Percentiles rank a stretch among this genome's conserved stretches.
phyloP scores from a whole-genome alignment of 2,797 vertebrate species.

The Tympanoctomys barrerae region DNA sequence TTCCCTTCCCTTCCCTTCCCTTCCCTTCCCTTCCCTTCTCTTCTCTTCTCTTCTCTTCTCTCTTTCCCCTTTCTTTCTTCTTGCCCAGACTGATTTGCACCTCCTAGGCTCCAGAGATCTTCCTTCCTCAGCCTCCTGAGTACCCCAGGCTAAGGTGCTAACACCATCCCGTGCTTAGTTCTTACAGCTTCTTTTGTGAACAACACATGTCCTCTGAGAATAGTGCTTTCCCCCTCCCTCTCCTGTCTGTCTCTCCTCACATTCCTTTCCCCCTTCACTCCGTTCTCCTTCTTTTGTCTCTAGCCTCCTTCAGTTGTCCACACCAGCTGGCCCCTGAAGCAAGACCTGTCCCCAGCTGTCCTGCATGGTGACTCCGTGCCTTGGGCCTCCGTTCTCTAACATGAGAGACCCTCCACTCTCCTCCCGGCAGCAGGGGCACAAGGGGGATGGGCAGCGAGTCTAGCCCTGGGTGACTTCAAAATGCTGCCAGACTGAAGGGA shows the following conservation, averaged over 20 bases:
- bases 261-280: not conserved
- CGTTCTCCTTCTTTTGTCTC: not conserved
- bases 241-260: not conserved
- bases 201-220: not conserved
- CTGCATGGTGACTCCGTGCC: not conserved
- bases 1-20: no score
- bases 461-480: not conserved
- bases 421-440: no score
- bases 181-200: not conserved
- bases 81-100: not conserved
- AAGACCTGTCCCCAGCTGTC: not conserved
- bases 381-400: not conserved
- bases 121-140: not conserved
- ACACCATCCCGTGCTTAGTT: not conserved
- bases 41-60: not conserved
- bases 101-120: not conserved
- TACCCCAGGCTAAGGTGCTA: not conserved
- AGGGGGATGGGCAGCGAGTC: not conserved
- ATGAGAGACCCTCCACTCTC: not conserved
- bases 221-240: not conserved
- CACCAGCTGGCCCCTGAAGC: not conserved
- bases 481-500: not conserved
- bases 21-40: not conserved
- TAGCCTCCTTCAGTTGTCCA: not conserved
- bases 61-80: not conserved